phyloP scores from a whole-genome alignment of 2,797 vertebrate species.

The Anomalospiza imberbis region DNA sequence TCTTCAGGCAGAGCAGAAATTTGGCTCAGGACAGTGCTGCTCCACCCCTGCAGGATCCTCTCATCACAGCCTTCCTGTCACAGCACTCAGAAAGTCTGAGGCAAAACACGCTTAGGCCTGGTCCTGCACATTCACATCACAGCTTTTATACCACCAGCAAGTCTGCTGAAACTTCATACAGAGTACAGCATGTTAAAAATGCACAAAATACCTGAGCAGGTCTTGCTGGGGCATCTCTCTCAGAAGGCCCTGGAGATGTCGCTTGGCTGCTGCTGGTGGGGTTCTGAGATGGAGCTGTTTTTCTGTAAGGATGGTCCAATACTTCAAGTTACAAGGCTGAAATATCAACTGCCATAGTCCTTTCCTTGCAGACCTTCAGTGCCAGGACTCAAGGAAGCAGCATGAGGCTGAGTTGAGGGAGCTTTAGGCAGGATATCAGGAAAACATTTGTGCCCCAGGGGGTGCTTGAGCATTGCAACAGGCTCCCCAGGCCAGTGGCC shows the following conservation, averaged over 20 bases:
- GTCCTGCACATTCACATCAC: neutral
- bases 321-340: constrained; percentile 40
- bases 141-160: neutral
- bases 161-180: neutral
- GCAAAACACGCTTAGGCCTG: too few species aligned
- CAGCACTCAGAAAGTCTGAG: too few species aligned
- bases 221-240: constrained; percentile 73
- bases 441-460: neutral
- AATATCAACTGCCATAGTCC: neutral
- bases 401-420: neutral
- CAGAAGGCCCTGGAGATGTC: constrained; percentile 73
- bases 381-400: neutral
- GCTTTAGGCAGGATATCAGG: neutral
- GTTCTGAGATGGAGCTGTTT: constrained; percentile 79
- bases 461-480: neutral
- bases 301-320: constrained; percentile 75
- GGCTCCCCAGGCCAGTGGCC: neutral
- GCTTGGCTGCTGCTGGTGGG: constrained; percentile 48
- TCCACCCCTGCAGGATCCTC: too few species aligned
- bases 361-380: neutral
- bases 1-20: too few species aligned
- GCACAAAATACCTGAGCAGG: constrained; percentile 77
- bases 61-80: too few species aligned
- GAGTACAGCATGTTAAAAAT: neutral
- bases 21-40: too few species aligned